phyloP scores from a whole-genome alignment of 2,888 invertebrate genomes.

The Sinodicranocentrus sp. region DNA sequence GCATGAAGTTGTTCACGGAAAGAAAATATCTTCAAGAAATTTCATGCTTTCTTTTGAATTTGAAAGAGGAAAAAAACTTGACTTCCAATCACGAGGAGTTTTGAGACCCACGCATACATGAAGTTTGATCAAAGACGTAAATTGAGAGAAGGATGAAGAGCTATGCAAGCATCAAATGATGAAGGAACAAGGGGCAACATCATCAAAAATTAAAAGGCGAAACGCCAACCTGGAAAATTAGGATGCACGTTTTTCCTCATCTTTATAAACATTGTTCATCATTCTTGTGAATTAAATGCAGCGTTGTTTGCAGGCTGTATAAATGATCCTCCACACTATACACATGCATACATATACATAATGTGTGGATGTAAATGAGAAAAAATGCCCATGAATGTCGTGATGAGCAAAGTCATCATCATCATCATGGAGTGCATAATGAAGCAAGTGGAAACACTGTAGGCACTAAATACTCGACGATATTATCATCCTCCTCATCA shows the following conservation, averaged over 20 bases:
- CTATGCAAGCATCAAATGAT: slow-evolving; percentile 18
- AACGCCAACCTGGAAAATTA: slow-evolving; percentile 39
- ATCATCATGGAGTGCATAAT: slow-evolving; percentile 21
- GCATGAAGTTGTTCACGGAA: slow-evolving; percentile 50
- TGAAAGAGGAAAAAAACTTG: slow-evolving; percentile 26
- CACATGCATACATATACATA: not conserved
- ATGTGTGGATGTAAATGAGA: slow-evolving; percentile 37
- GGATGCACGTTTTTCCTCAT: slow-evolving; percentile 32
- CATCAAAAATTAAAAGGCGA: slow-evolving; percentile 35
- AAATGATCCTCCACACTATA: not conserved
- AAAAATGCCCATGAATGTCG: slow-evolving; percentile 50
- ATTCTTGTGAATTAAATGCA: slow-evolving; percentile 31
- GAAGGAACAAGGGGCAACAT: slow-evolving; percentile 18
- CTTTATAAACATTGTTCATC: not conserved
- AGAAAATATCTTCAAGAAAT: slow-evolving; percentile 23
- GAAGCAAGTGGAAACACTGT: not conserved
- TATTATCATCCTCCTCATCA: not conserved
- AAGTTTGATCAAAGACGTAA: slow-evolving; percentile 21
- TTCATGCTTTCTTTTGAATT: slow-evolving; percentile 37
- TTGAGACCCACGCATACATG: not conserved
- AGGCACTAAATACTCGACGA: slow-evolving; percentile 1
- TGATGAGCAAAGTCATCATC: slow-evolving; percentile 47
- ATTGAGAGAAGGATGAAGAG: slow-evolving; percentile 30
- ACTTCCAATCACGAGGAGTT: slow-evolving; percentile 26
- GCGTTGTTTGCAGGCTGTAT: slow-evolving; percentile 22